phyloP scores from a whole-genome alignment of 2,888 invertebrate genomes.

The Nephrotoma flavescens region DNA sequence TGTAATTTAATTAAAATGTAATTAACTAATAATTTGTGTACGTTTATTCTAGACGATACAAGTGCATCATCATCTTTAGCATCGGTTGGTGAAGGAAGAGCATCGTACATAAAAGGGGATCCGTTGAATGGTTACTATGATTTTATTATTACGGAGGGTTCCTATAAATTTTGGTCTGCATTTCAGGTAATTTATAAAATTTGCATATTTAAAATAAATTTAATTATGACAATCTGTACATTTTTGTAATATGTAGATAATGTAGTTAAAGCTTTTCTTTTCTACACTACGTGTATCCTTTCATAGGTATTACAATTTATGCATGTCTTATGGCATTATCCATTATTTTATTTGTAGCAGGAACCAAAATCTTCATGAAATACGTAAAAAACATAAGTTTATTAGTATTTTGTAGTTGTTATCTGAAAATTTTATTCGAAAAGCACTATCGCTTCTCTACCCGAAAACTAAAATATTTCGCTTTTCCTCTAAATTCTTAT shows the following conservation, averaged over 20 bases:
- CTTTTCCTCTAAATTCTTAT: not conserved
- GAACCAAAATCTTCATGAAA: not conserved
- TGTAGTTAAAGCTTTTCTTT: not conserved
- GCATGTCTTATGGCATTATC: not conserved
- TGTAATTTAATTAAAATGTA: not conserved
- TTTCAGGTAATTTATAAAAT: constrained; percentile 48
- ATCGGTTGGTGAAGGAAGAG: constrained; percentile 24
- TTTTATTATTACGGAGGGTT: constrained; percentile 75
- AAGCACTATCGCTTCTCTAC: not conserved
- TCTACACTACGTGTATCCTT: not conserved
- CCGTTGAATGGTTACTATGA: constrained; percentile 73
- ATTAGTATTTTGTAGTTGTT: not conserved
- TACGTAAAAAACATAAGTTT: not conserved
- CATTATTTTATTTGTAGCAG: not conserved
- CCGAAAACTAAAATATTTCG: not conserved
- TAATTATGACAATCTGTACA: not conserved
- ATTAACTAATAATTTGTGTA: not conserved
- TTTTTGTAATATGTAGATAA: not conserved
- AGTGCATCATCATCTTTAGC: not conserved
- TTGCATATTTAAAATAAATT: not conserved
- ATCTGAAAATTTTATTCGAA: not conserved
- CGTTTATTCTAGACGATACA: not conserved
- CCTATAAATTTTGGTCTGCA: constrained; percentile 78
- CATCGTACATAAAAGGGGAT: constrained; percentile 36
- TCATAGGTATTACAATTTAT: not conserved